Evolutionary conservation across 2,113 vertebrate species (phyloP).

Genomic region (Rhinogobius similis): DNA sequence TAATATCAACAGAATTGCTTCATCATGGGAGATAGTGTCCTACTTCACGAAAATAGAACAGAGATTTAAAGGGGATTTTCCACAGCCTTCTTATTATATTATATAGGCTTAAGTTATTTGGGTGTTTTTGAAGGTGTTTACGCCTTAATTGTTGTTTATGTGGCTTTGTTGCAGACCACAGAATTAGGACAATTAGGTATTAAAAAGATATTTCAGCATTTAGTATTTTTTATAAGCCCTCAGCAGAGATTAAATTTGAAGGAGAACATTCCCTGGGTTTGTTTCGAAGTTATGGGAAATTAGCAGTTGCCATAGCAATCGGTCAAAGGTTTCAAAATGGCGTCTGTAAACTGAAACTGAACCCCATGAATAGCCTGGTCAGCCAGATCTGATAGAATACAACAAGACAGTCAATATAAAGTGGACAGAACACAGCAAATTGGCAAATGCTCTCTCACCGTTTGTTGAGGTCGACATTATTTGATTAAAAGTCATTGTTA

Average conservation of each 20-base stretch:
- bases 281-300: too few species aligned
- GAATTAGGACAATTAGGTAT: background rate
- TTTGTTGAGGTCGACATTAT: too few species aligned
- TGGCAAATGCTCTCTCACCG: too few species aligned
- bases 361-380: too few species aligned
- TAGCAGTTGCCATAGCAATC: too few species aligned
- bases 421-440: too few species aligned
- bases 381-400: too few species aligned
- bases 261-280: too few species aligned
- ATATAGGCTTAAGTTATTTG: background rate
- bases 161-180: background rate
- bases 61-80: background rate
- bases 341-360: too few species aligned
- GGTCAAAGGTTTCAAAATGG: too few species aligned
- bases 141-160: background rate
- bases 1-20: slow-evolving; percentile 7
- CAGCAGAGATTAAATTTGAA: background rate
- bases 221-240: background rate
- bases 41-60: background rate
- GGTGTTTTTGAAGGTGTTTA: background rate
- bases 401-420: too few species aligned
- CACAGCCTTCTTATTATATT: background rate
- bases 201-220: slow-evolving; percentile 3
- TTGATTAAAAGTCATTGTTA: too few species aligned
- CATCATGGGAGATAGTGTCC: background rate